These are phyloP conservation scores for Troides helena DNA, from an alignment of 2,888 invertebrate species.

Conservation along the genomic window DNA sequence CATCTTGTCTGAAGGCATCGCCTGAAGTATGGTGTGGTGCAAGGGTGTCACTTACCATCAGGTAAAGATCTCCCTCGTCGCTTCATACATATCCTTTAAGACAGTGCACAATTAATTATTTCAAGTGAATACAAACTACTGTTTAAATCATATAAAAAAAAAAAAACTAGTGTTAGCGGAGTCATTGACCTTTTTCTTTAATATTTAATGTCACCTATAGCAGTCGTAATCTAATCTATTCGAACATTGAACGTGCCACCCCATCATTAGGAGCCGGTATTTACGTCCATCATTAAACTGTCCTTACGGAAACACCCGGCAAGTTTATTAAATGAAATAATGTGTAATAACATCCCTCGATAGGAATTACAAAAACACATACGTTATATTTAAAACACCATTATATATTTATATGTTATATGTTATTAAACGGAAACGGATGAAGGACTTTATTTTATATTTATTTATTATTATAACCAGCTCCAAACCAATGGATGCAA, in stretches of 20 bases:
- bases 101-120: too few relatives aligned
- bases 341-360: constrained; percentile 7
- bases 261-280: constrained; percentile 15
- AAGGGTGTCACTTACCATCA: too few relatives aligned
- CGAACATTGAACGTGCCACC: constrained; percentile 3
- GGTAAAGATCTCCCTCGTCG: too few relatives aligned
- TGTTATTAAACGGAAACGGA: too few relatives aligned
- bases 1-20: too few relatives aligned
- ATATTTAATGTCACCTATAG: constrained; percentile 10
- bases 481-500: too few relatives aligned
- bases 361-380: constrained; percentile 8
- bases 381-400: constrained; percentile 25
- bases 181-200: constrained; percentile 5
- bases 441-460: too few relatives aligned
- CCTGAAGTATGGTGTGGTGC: too few relatives aligned
- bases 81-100: too few relatives aligned
- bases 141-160: not conserved
- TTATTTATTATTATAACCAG: too few relatives aligned
- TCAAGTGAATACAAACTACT: too few relatives aligned
- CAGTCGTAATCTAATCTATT: constrained; percentile 16
- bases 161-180: not conserved
- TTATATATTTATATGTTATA: not conserved
- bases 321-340: constrained; percentile 12
- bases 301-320: constrained; percentile 26
- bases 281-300: constrained; percentile 22